Evolutionary conservation across 2,888 invertebrate species (phyloP).

Genomic region (Nudaria mundana): DNA sequence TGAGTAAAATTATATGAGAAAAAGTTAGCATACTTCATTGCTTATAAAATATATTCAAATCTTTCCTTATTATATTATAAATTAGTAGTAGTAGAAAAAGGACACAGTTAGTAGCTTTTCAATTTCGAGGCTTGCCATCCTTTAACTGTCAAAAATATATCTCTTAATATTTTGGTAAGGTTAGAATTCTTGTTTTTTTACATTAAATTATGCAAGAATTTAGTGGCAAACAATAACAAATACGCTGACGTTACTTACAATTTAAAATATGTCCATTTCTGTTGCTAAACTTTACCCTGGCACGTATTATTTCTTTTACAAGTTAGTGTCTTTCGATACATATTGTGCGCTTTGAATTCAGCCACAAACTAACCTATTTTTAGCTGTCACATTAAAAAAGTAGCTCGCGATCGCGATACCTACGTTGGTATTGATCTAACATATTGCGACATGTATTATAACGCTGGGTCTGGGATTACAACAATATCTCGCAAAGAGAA

Average conservation of each 20-base stretch:
- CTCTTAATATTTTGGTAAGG: background rate
- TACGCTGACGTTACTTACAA: slow-evolving; percentile 18
- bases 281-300: slow-evolving; percentile 12
- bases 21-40: too few species aligned
- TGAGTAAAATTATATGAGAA: too few species aligned
- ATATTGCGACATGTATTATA: slow-evolving; percentile 7
- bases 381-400: slow-evolving; percentile 50
- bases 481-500: slow-evolving; percentile 12
- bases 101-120: background rate
- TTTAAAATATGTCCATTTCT: slow-evolving; percentile 25
- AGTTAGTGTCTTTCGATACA: slow-evolving; percentile 21
- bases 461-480: slow-evolving; percentile 15
- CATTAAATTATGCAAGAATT: background rate
- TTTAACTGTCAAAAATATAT: slow-evolving; percentile 1
- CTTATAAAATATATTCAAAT: too few species aligned
- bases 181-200: background rate
- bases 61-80: background rate
- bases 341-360: slow-evolving; percentile 23
- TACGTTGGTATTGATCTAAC: slow-evolving; percentile 11
- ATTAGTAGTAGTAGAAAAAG: background rate
- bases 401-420: background rate
- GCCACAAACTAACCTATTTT: slow-evolving; percentile 60
- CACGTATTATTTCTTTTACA: slow-evolving; percentile 34
- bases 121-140: background rate
- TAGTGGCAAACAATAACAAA: background rate